phyloP scores from a whole-genome alignment of 2,888 invertebrate species.

The Hololepta plana region DNA sequence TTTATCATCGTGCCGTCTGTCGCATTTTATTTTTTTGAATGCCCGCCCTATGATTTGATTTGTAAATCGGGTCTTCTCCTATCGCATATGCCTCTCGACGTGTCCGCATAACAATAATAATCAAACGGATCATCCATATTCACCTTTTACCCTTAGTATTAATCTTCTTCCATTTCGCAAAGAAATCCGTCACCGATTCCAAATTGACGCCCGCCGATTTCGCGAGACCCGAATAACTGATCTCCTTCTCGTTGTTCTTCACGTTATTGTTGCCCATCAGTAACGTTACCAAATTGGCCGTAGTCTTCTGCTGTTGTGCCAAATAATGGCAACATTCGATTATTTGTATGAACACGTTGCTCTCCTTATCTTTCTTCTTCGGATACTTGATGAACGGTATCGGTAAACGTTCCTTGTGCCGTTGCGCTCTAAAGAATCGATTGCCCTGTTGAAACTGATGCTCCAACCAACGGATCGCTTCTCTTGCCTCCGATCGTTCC shows the following conservation, averaged over 20 bases:
- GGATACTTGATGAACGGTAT: slow-evolving; percentile 56
- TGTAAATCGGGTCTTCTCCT: too few relatives aligned
- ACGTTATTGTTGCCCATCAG: slow-evolving; percentile 43
- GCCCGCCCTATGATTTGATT: too few relatives aligned
- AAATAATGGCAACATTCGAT: slow-evolving; percentile 72
- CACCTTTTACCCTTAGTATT: slow-evolving; percentile 46
- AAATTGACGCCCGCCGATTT: slow-evolving; percentile 65
- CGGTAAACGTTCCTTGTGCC: slow-evolving; percentile 60
- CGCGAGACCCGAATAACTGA: slow-evolving; percentile 61
- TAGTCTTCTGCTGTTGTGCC: slow-evolving; percentile 36
- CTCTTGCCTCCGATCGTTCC: slow-evolving; percentile 65
- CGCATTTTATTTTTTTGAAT: too few relatives aligned
- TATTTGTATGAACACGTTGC: slow-evolving; percentile 60
- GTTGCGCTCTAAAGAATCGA: slow-evolving; percentile 71
- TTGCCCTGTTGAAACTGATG: slow-evolving; percentile 73
- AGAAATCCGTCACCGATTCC: slow-evolving; percentile 67
- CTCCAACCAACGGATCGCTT: slow-evolving; percentile 89
- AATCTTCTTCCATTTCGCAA: slow-evolving; percentile 72
- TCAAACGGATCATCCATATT: slow-evolving; percentile 20
- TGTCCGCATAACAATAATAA: too few relatives aligned
- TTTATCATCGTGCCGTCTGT: too few relatives aligned
- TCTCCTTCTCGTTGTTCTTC: slow-evolving; percentile 29
- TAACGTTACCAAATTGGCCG: slow-evolving; percentile 51
- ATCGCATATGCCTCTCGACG: too few relatives aligned
- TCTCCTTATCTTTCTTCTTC: slow-evolving; percentile 56